These are phyloP conservation scores for Denticeps clupeoides DNA, from an alignment of 2,797 vertebrate genomes.

Conservation along the genomic window DNA sequence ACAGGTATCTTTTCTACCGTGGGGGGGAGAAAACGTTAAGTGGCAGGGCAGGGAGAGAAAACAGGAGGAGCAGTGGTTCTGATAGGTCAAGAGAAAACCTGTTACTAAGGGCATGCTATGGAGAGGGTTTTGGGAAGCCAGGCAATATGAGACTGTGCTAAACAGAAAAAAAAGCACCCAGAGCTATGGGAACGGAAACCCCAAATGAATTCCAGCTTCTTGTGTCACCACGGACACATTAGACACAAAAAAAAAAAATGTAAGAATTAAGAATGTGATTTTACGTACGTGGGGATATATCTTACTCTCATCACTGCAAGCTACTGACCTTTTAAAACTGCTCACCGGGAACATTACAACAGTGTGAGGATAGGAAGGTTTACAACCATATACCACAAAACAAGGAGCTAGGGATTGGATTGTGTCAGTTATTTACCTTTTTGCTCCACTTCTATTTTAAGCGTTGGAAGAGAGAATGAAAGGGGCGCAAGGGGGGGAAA, in stretches of 20 bases:
- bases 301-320: slow-evolving; percentile 62
- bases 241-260: too few species aligned
- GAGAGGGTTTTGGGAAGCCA: slow-evolving; percentile 83
- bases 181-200: slow-evolving; percentile 68
- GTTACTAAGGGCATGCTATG: slow-evolving; percentile 95
- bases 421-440: slow-evolving; percentile 99
- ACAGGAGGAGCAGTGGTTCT: slow-evolving; percentile 72
- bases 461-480: slow-evolving; percentile 98
- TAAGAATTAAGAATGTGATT: too few species aligned
- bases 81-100: slow-evolving; percentile 73
- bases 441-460: slow-evolving; percentile 99
- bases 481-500: slow-evolving; percentile 87
- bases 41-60: slow-evolving; percentile 65
- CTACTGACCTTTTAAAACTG: slow-evolving; percentile 63
- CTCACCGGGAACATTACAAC: slow-evolving; percentile 64
- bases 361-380: slow-evolving; percentile 75
- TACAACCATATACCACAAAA: slow-evolving; percentile 99
- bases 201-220: slow-evolving; percentile 72
- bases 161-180: slow-evolving; percentile 74
- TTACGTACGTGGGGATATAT: too few species aligned
- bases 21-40: slow-evolving; percentile 65
- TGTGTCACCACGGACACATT: slow-evolving; percentile 74
- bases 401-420: slow-evolving; percentile 94
- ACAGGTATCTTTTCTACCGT: too few species aligned
- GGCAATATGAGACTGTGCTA: slow-evolving; percentile 78